These are phyloP conservation scores for Cephus pulcher DNA, from an alignment of 2,888 invertebrate genomes.

Conservation along the genomic window DNA sequence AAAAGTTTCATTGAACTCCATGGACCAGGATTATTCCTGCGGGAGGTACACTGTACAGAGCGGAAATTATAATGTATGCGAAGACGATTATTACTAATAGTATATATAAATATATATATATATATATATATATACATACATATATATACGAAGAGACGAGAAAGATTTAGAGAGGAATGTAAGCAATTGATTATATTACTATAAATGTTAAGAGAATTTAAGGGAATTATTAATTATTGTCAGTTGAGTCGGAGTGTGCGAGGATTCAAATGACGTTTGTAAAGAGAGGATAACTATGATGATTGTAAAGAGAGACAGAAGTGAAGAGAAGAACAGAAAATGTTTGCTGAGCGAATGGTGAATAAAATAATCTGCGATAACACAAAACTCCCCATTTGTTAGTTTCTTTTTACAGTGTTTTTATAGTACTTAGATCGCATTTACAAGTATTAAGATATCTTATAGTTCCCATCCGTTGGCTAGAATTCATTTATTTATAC, in stretches of 20 bases:
- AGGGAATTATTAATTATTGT: slow-evolving; percentile 56
- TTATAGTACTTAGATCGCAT: neutral
- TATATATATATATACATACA: neutral
- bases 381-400: neutral
- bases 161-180: slow-evolving; percentile 32
- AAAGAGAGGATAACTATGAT: neutral
- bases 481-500: neutral
- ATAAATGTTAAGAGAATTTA: slow-evolving; percentile 58
- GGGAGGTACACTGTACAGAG: slow-evolving; percentile 19
- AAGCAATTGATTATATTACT: slow-evolving; percentile 47
- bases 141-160: neutral
- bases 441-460: neutral
- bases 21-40: neutral
- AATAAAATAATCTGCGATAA: slow-evolving; percentile 36
- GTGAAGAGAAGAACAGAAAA: slow-evolving; percentile 22
- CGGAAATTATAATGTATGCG: slow-evolving; percentile 15
- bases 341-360: slow-evolving; percentile 55
- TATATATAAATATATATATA: neutral
- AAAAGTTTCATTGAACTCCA: neutral
- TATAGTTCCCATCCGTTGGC: neutral
- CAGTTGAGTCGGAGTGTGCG: slow-evolving; percentile 35
- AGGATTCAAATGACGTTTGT: slow-evolving; percentile 15
- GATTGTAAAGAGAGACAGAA: neutral
- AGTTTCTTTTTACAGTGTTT: neutral
- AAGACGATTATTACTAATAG: neutral